Conservation (phyloP, 2,113 vertebrate genomes). For the Strigops habroptila region DNA sequence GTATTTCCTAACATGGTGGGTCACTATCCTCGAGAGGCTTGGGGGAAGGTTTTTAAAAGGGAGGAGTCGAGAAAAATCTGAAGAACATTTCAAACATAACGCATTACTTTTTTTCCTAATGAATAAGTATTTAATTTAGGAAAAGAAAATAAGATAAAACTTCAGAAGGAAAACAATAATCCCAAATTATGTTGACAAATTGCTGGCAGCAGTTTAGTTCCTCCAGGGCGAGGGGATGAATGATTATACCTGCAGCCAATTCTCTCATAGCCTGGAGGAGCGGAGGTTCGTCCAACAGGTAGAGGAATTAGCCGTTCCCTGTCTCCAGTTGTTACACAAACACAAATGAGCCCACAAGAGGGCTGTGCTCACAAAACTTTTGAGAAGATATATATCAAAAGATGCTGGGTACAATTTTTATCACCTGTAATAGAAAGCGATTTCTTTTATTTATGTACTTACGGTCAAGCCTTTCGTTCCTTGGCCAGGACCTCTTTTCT, state of each 20-base stretch:
- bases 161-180: constrained; percentile 38
- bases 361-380: constrained; percentile 61
- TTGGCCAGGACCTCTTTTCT: not conserved
- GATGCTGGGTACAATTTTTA: constrained; percentile 34
- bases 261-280: constrained; percentile 14
- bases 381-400: not conserved
- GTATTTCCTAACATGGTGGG: not conserved
- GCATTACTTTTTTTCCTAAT: not conserved
- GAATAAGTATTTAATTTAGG: constrained; percentile 45
- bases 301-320: not conserved
- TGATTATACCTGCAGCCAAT: constrained; percentile 35
- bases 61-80: not conserved
- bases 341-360: constrained; percentile 64
- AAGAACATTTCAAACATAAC: not conserved
- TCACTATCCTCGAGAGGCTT: not conserved
- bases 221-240: constrained; percentile 13
- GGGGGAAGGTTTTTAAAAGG: not conserved
- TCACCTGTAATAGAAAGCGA: not conserved
- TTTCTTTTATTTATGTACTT: constrained; percentile 27
- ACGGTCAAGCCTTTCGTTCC: not conserved
- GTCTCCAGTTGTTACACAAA: constrained; percentile 34
- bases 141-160: constrained; percentile 50
- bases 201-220: constrained; percentile 29
- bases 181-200: constrained; percentile 50
- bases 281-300: not conserved